Base-by-base conservation (phyloP, 1,140 invertebrate species). In the Rhopalosiphum padi region DNA sequence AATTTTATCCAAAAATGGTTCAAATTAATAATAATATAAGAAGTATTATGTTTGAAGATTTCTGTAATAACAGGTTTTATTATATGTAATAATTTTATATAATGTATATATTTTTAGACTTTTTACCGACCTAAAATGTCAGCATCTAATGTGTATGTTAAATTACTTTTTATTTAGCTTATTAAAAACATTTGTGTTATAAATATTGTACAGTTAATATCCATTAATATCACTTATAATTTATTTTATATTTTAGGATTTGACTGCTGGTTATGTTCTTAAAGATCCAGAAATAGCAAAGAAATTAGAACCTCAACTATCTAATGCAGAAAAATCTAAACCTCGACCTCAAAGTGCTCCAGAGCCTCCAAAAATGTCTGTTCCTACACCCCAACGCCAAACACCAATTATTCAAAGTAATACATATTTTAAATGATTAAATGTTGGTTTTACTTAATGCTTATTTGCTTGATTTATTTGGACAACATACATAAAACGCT, bases 291-390 rank as follows among this genome's bases (percentile, higher is more conserved):
- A 98, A 90, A 97, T 97, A 94, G 95, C 98, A 9, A 95, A 96
- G 23, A 96, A 96, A 92, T 96, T 98, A 83, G 97, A 98, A 94
- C 97, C 97, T 94, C 98, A 98, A 95, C 95, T 98, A 93, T 98
- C 98, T 5, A 97, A 94, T 96, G 96, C 51, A 96, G 96, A 94
- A 96, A 96, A 90, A 96, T 96, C 94, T 94, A 95, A 55, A 95
- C 95, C 43, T 95, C 95, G 94, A 95, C 95, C 37, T 95, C 96
- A 94, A 94, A 95, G 95, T 94, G 95, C 85, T 83, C 90, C 93
- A 53, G 94, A 94, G 55, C 93, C 93, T 53, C 94, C 92, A 35
- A 93, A 94, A 89, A 95, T 95, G 41, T 95, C 95, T 94, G 95
- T 68, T 77, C 91, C 91, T 46, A 93, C 68, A 46, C 90, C 91